phyloP scores from a whole-genome alignment of 2,797 vertebrate genomes.

The Luscinia luscinia region DNA sequence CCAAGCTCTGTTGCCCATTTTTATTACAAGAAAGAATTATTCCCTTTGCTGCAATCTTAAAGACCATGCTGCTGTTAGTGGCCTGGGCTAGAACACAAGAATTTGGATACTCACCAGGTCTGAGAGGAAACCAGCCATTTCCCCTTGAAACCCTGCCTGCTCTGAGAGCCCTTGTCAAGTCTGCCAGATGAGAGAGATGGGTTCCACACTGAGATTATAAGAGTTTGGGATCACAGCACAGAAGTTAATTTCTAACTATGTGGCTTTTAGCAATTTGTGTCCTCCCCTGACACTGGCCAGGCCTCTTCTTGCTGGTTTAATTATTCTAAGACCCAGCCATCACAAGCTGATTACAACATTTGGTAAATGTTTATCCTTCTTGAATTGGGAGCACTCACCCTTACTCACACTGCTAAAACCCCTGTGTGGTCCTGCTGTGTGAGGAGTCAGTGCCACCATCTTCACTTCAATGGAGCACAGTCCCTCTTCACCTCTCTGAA shows the following conservation, averaged over 20 bases:
- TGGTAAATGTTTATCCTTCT: conserved; percentile 6
- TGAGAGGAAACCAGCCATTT: conserved; percentile 56
- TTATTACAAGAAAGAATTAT: neutral
- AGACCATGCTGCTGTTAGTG: neutral
- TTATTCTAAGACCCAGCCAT: conserved; percentile 41
- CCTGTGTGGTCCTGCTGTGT: neutral
- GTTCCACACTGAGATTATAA: neutral
- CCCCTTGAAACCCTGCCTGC: neutral
- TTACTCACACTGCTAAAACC: neutral
- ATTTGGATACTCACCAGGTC: conserved; percentile 57
- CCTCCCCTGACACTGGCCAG: neutral
- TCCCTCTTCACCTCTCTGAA: neutral
- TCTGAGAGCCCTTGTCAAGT: conserved; percentile 11
- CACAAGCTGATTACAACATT: neutral
- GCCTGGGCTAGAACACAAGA: neutral
- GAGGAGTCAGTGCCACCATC: neutral
- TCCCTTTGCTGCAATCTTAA: neutral
- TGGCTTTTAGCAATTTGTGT: neutral
- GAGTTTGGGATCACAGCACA: neutral
- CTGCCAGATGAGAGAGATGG: neutral
- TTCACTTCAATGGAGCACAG: neutral
- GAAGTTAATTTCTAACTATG: conserved; percentile 47
- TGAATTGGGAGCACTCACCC: neutral
- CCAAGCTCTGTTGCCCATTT: neutral
- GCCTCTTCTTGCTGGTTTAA: conserved; percentile 36